Evolutionary conservation across 2,888 invertebrate species (phyloP).

Genomic region (Anodontia alba): DNA sequence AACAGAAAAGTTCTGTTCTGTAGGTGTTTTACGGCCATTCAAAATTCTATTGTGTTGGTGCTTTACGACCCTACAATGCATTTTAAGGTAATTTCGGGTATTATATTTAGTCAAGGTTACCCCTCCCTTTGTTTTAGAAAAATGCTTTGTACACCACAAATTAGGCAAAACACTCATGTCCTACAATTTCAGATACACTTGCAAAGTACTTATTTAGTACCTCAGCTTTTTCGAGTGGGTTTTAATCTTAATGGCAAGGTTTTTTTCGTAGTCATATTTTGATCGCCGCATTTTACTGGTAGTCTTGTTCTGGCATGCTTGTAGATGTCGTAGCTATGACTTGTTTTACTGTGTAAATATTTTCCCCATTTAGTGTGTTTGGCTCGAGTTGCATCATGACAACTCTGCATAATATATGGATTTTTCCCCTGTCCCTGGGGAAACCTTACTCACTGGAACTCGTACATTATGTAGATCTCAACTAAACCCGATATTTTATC

Average conservation of each 20-base stretch:
- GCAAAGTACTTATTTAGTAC: too few species aligned
- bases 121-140: too few species aligned
- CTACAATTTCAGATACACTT: too few species aligned
- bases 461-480: not conserved
- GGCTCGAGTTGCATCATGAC: not conserved
- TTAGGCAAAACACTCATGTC: too few species aligned
- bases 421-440: not conserved
- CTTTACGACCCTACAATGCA: too few species aligned
- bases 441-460: not conserved
- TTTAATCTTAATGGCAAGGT: slow-evolving; percentile 27
- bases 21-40: too few species aligned
- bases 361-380: slow-evolving; percentile 24
- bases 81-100: too few species aligned
- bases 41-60: too few species aligned
- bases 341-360: slow-evolving; percentile 4
- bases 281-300: slow-evolving; percentile 1
- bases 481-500: not conserved
- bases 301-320: slow-evolving; percentile 26
- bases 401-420: not conserved
- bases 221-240: slow-evolving; percentile 33
- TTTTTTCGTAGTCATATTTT: slow-evolving; percentile 14
- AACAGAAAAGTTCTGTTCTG: too few species aligned
- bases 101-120: too few species aligned
- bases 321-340: slow-evolving; percentile 12
- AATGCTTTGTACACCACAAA: too few species aligned